phyloP scores from a whole-genome alignment of 2,888 invertebrate genomes.

The Dasysyrphus tricinctus region DNA sequence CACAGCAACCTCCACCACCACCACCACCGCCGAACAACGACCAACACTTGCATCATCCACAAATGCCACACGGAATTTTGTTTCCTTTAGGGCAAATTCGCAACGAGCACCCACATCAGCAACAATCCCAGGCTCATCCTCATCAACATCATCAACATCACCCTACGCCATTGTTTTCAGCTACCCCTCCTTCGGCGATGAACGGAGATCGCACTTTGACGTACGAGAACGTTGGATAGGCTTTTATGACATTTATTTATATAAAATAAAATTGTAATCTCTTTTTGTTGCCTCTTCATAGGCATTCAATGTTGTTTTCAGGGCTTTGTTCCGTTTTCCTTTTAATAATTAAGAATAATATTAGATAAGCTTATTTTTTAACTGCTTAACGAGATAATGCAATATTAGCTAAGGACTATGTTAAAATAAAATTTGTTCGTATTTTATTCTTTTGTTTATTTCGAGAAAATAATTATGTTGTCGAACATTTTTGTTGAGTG shows the following conservation, averaged over 20 bases:
- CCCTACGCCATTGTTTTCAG: constrained; percentile 80
- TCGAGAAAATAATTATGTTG: constrained; percentile 13
- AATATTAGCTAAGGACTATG: constrained; percentile 73
- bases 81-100: constrained; percentile 81
- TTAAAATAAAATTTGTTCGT: constrained; percentile 70
- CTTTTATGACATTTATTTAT: constrained; percentile 41
- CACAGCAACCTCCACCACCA: constrained; percentile 80
- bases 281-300: constrained; percentile 54
- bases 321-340: constrained; percentile 35
- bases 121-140: constrained; percentile 80
- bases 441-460: constrained; percentile 19
- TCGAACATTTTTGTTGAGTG: not conserved
- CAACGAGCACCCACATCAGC: constrained; percentile 79
- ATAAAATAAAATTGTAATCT: constrained; percentile 43
- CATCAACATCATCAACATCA: constrained; percentile 81
- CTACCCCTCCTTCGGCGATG: constrained; percentile 79
- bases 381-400: constrained; percentile 68
- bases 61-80: constrained; percentile 82
- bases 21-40: constrained; percentile 78
- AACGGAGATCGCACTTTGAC: constrained; percentile 81
- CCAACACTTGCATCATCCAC: constrained; percentile 81
- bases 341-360: constrained; percentile 27
- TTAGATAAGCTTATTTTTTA: constrained; percentile 63
- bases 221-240: constrained; percentile 82
- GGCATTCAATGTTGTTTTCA: constrained; percentile 58